A percentile compares a stretch with the other conserved stretches of the same genome.
These are phyloP conservation scores for Gymnocephalus cernua DNA, from an alignment of 2,113 vertebrate genomes.

Conservation along the genomic window DNA sequence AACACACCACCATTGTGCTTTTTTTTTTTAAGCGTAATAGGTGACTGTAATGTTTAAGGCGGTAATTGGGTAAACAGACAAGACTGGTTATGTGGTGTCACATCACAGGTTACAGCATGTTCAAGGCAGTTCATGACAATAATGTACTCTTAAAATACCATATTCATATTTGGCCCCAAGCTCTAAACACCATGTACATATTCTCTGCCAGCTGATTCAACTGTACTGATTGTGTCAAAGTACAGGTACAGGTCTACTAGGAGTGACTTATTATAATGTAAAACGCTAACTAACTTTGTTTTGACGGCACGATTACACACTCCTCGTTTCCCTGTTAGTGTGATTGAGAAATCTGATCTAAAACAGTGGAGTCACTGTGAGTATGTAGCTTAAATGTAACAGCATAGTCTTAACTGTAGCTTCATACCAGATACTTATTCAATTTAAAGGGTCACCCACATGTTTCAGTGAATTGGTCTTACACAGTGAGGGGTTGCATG, in stretches of 20 bases:
- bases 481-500: slow-evolving; percentile 16
- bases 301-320: not conserved
- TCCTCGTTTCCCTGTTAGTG: not conserved
- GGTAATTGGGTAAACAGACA: slow-evolving; percentile 44
- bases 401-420: not conserved
- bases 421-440: not conserved
- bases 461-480: not conserved
- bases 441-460: not conserved
- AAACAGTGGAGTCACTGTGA: not conserved
- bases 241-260: not conserved
- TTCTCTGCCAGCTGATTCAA: slow-evolving; percentile 7
- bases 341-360: slow-evolving; percentile 3
- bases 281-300: not conserved
- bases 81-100: slow-evolving; percentile 31
- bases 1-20: slow-evolving; percentile 56
- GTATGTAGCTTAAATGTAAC: not conserved
- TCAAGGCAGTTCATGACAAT: slow-evolving; percentile 62
- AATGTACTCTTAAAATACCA: slow-evolving; percentile 20
- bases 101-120: slow-evolving; percentile 51
- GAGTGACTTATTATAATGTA: slow-evolving; percentile 11
- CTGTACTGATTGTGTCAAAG: slow-evolving; percentile 2
- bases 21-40: slow-evolving; percentile 13
- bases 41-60: slow-evolving; percentile 71
- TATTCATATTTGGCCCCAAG: slow-evolving; percentile 19
- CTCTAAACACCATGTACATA: slow-evolving; percentile 14